Evolutionary conservation across 2,797 vertebrate genomes (phyloP), one percentile per base, ranked within the genome.

Genomic region (Sebastes taczanowskii): DNA sequence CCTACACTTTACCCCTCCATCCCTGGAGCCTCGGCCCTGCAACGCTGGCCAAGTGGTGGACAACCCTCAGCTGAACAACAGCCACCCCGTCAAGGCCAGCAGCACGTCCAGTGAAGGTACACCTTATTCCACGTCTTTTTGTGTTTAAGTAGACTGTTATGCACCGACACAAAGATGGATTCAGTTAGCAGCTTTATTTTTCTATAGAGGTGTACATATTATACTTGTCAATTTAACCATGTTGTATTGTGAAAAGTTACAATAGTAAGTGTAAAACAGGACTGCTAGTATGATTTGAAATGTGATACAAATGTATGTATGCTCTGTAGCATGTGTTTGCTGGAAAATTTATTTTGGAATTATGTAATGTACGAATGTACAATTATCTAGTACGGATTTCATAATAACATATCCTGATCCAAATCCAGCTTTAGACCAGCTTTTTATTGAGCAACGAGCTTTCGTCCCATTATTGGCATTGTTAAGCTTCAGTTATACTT

Each of bases 41-140:
- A 90, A 73, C 11, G 7, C 30, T 2, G 76, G 74, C 62, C 82
- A 74, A 13, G 25, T 61, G 58, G 29, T 88, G 82, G 94, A 95
- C 32, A 84, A 30, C 61, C 22, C 63, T 76, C 92, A 85, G 74
- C 88, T 81, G 77, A 91, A 65, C 81, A 87, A 84, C 89, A 92
- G 77, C 83, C 94, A 89, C 76, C 69, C 82, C 52, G 76, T 92
- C 60, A 95, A 94, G 85, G 86, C 88, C 85, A 93, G 77, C 90
- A 94, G 88, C 83, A 80, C 88, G 67, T 63, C 88, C 71, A 91
- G 84, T 81, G 95, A 96, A 87, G 95, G 95, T 96, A 83, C 0
- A 3, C 29, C 18, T 29, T 5, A 2, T 5, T 14, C 5, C 46
- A 35, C 20, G 3, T 14, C 32, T 38, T 76, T 27, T 9, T 59